A percentile compares a stretch with the other conserved stretches of the same genome.
Conservation (phyloP, 2,888 invertebrate species). For the Xanthorhoe spadicearia region DNA sequence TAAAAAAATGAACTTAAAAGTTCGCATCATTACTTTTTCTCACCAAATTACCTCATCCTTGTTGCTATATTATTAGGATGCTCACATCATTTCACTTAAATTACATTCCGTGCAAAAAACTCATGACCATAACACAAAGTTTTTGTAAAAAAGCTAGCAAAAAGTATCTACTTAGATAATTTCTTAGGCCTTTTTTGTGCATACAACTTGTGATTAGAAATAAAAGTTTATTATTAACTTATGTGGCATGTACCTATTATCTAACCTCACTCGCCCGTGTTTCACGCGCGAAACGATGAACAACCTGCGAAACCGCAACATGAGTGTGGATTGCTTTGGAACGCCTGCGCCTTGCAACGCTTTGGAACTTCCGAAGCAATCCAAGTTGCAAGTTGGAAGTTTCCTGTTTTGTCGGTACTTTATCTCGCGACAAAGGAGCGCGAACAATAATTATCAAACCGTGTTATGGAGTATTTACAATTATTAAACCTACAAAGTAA, state of each 20-base stretch:
- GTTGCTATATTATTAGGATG: neutral
- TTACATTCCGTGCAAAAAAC: neutral
- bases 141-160: neutral
- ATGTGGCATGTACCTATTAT: neutral
- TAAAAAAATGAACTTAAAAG: neutral
- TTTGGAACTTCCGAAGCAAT: no score
- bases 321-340: no score
- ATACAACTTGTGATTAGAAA: neutral
- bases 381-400: no score
- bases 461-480: no score
- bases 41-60: neutral
- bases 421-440: no score
- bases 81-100: slow-evolving; percentile 2
- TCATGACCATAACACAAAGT: neutral
- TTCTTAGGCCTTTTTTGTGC: neutral
- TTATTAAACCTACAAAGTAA: no score
- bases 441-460: no score
- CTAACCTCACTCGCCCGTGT: no score
- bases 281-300: no score
- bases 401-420: no score
- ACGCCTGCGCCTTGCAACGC: no score
- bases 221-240: neutral
- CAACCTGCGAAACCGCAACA: no score
- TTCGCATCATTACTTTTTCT: neutral
- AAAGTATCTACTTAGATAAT: neutral